Base-by-base conservation (phyloP, 2,113 vertebrate genomes). In the Pandion haliaetus region DNA sequence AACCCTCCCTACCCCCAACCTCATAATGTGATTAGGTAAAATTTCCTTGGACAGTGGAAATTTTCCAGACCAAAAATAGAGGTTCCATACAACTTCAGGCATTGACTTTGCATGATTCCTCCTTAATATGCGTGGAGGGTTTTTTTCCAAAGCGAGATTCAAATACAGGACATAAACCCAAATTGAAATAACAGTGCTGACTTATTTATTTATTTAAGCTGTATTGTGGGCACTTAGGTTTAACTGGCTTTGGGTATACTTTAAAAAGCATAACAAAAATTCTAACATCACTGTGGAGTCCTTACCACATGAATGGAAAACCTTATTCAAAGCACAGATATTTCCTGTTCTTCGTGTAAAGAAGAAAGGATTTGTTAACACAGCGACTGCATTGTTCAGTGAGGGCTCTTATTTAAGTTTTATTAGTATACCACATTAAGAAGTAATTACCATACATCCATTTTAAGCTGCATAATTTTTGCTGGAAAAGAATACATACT, bases 291-390 rank as follows among this genome's bases (percentile, higher is more conserved):
- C 4, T 5, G 7, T 67, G 31, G 14, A 92, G 55, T 82, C 72
- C 63, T 95, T 84, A 50, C 23, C 44, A 76, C 14, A 10, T 74
- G 45, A 92, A 77, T 65, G 54, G 72, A 96, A 97, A 97, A 82
- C 69, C 45, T 95, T 95, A 91, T 47, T 95, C 65, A 95, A 54
- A 90, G 28, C 13, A 95, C n/a, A 88, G 28, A 42, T 74, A 92
- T 95, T 97, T 97, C 73, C 80, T 95, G 52, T 61, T 93, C 87
- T 92, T 84, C 34, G 31, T 74, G 25, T 31, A 77, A 86, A 93
- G 55, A 65, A 90, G 34, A 61, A 54, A 65, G 4, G 4, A 61
- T 72, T 76, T 73, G 32, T 86, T 93, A 82, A 44, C 29, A 65
- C 50, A 40, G 17, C 62, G 62, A 62, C 38, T 65, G 12, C 0